Base-by-base conservation (phyloP, 2,113 vertebrate genomes). In the Ophthalmolycus amberensis region DNA sequence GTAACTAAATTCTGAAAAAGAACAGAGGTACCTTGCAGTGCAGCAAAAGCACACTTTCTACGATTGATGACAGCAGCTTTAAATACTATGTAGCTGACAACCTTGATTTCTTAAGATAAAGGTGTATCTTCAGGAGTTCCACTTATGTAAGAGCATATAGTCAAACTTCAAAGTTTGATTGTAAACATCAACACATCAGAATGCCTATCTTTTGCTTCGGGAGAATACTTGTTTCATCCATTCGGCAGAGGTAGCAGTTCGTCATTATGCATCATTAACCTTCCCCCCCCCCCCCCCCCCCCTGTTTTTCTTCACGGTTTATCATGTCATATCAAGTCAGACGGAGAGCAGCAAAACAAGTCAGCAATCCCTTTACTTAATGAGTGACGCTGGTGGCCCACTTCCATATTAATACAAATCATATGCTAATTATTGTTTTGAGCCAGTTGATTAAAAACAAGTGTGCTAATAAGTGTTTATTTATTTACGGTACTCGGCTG, bases 381-480 rank as follows among this genome's bases (percentile, higher is more conserved):
- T 79, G 75, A 88, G 80, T 77, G 86, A 90, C 74, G 77, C 75
- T 71, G 79, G 48, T 91, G 90, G 83, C 91, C 93, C 82, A 92
- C 79, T 88, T 94, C 87, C 91, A 90, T 92, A 60, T 81, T 91
- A 86, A 92, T 90, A 59, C 87, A 93, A 87, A 81, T 16, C 38
- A 70, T 89, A 93, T 94, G 92, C 85, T 91, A 93, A 94, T 94
- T 76, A 85, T 77, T 89, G 88, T 88, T 92, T 87, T 81, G 83
- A 91, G 80, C 18, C 44, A 73, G 82, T 80, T 90, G 90, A 93
- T 93, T 92, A 91, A 88, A 90, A 85, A 83, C 79, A 74, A 85
- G 62, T 64, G 74, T 48, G 65, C 73, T 86, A 88, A 90, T 83
- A 81, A 83, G 82, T 88, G 79, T 88, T 87, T 90, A 88, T 88